A percentile compares a stretch with the other conserved stretches of the same genome.
Evolutionary conservation across 2,113 vertebrate species (phyloP).

Genomic region (Tiliqua scincoides): DNA sequence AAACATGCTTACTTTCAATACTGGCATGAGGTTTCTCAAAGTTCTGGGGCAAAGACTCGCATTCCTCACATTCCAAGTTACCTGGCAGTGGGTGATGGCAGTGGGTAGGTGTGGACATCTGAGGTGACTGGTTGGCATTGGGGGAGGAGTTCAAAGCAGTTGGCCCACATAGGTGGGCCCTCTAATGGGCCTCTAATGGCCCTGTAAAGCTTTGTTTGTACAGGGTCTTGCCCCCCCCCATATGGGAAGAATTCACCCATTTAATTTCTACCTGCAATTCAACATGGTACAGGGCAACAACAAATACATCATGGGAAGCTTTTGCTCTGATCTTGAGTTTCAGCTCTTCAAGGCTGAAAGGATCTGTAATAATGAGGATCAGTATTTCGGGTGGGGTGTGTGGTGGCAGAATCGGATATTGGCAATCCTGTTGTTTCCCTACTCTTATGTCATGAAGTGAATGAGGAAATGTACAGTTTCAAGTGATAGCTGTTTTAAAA

Average conservation of each 20-base stretch:
- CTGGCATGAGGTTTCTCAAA: too few relatives aligned
- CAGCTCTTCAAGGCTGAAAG: background rate
- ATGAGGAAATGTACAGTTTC: conserved; percentile 3
- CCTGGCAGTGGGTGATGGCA: too few relatives aligned
- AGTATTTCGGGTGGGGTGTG: background rate
- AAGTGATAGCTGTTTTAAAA: background rate
- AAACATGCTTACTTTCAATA: background rate
- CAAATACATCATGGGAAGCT: background rate
- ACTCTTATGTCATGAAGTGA: background rate
- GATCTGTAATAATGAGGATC: background rate
- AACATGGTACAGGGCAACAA: background rate
- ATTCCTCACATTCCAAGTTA: too few relatives aligned
- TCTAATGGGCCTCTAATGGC: too few relatives aligned
- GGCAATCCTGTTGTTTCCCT: background rate
- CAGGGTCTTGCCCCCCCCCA: too few relatives aligned
- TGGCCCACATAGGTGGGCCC: too few relatives aligned
- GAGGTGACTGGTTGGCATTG: too few relatives aligned
- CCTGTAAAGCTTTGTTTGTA: too few relatives aligned
- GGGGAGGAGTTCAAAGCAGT: too few relatives aligned
- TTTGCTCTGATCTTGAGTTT: background rate
- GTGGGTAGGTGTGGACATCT: too few relatives aligned
- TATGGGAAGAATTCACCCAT: background rate
- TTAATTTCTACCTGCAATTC: background rate
- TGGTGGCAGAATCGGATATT: background rate
- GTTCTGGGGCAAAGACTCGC: too few relatives aligned